A percentile compares a stretch with the other conserved stretches of the same genome.
These are phyloP conservation scores for Nannoperca australis DNA, from an alignment of 2,797 vertebrate species.

Conservation along the genomic window DNA sequence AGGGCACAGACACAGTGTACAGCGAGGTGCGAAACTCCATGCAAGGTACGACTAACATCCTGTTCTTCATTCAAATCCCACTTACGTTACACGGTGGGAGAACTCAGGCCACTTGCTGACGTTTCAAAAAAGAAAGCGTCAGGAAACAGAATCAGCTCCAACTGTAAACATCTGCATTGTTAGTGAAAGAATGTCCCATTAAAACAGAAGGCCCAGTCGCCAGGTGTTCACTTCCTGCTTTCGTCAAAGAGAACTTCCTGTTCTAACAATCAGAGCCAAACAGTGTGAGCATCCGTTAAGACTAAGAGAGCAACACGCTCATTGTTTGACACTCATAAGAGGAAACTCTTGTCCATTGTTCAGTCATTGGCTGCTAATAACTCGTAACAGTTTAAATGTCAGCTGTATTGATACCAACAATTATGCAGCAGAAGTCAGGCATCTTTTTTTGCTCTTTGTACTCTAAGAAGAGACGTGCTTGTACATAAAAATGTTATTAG, in stretches of 20 bases:
- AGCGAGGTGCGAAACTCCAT: conserved; percentile 67
- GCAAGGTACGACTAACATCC: conserved; percentile 70
- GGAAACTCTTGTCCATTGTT: conserved; percentile 68
- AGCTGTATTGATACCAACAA: conserved; percentile 48
- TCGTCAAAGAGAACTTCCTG: conserved; percentile 79
- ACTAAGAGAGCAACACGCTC: conserved; percentile 42
- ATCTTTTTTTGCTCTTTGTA: conserved; percentile 18
- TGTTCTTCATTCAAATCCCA: conserved; percentile 15
- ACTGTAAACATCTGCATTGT: conserved; percentile 81
- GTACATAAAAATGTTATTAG: conserved; percentile 3
- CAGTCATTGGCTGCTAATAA: conserved; percentile 45
- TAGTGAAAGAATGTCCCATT: conserved; percentile 72
- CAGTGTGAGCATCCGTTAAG: conserved; percentile 63
- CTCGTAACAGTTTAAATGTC: conserved; percentile 47
- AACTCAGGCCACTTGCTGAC: conserved; percentile 33
- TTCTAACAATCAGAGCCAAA: conserved; percentile 74
- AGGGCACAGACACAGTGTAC: conserved; percentile 59
- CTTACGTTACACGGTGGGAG: neutral
- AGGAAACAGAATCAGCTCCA: conserved; percentile 65
- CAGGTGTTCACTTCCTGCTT: conserved; percentile 84
- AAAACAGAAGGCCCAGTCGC: conserved; percentile 59
- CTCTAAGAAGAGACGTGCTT: neutral
- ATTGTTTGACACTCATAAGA: conserved; percentile 71
- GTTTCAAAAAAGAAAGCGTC: conserved; percentile 35
- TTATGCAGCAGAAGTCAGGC: conserved; percentile 48